Evolutionary conservation across 2,113 vertebrate genomes (phyloP).

Genomic region (Cromileptes altivelis): DNA sequence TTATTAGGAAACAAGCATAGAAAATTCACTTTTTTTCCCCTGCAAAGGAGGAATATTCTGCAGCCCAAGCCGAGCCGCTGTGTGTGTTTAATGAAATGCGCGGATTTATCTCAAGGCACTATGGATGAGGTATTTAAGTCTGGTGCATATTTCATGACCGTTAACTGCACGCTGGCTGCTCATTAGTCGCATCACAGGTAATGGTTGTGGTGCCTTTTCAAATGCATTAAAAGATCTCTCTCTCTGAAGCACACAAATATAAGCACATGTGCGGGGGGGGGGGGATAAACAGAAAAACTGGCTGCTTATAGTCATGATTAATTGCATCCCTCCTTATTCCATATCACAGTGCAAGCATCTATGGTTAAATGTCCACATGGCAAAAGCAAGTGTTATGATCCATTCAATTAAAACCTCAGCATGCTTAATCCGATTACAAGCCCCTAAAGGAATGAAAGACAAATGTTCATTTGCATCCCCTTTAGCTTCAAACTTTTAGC

Average conservation of each 20-base stretch:
- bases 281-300: not conserved
- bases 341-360: constrained; percentile 11
- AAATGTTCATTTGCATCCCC: not conserved
- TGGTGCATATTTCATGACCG: constrained; percentile 68
- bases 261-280: not conserved
- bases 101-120: constrained; percentile 59
- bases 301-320: not conserved
- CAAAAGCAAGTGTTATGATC: not conserved
- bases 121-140: constrained; percentile 62
- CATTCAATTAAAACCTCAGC: constrained; percentile 9
- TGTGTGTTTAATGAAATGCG: constrained; percentile 64
- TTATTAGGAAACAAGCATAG: constrained; percentile 18
- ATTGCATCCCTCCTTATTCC: not conserved
- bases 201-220: constrained; percentile 17
- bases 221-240: constrained; percentile 8
- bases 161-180: constrained; percentile 58
- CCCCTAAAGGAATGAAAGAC: not conserved
- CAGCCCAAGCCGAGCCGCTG: constrained; percentile 18
- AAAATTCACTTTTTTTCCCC: constrained; percentile 34
- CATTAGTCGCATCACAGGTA: constrained; percentile 53
- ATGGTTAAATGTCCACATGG: not conserved
- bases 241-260: not conserved
- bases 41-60: constrained; percentile 28
- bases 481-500: not conserved
- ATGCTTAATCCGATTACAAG: constrained; percentile 21